Evolutionary conservation across 2,113 vertebrate species (phyloP).

Genomic region (Dromiciops gliroides): DNA sequence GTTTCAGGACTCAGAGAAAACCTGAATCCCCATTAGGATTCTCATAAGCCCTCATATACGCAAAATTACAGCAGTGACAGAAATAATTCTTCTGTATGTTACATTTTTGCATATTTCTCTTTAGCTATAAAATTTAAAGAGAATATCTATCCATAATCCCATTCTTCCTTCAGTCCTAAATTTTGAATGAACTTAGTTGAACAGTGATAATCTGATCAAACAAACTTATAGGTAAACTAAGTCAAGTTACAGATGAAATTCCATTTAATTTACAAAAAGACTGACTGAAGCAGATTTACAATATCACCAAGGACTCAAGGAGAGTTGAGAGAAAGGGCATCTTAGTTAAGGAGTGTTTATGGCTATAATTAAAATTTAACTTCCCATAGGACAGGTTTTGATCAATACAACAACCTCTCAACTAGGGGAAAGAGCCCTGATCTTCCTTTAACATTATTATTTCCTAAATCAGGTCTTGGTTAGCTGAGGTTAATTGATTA

Average conservation of each 20-base stretch:
- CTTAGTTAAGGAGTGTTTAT: too few species aligned
- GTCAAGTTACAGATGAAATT: not conserved
- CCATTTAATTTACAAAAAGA: not conserved
- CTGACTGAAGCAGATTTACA: not conserved
- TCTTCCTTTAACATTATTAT: not conserved
- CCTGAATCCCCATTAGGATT: not conserved
- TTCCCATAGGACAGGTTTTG: not conserved
- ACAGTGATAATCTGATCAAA: not conserved
- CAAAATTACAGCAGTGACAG: not conserved
- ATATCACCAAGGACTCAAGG: not conserved
- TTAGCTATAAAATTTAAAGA: not conserved
- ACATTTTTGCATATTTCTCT: not conserved
- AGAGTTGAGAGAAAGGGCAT: too few species aligned
- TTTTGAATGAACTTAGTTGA: not conserved
- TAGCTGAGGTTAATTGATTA: not conserved
- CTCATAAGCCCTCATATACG: not conserved
- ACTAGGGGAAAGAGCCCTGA: not conserved
- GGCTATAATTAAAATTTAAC: not conserved
- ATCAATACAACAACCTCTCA: not conserved
- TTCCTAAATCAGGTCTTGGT: not conserved
- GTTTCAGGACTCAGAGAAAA: not conserved
- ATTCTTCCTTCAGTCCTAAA: not conserved
- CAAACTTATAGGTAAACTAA: not conserved
- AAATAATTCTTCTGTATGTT: not conserved
- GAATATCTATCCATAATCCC: not conserved